Evolutionary conservation across 2,113 vertebrate genomes (phyloP), one percentile per base, ranked within the genome.

Genomic region (Oncorhynchus kisutch): DNA sequence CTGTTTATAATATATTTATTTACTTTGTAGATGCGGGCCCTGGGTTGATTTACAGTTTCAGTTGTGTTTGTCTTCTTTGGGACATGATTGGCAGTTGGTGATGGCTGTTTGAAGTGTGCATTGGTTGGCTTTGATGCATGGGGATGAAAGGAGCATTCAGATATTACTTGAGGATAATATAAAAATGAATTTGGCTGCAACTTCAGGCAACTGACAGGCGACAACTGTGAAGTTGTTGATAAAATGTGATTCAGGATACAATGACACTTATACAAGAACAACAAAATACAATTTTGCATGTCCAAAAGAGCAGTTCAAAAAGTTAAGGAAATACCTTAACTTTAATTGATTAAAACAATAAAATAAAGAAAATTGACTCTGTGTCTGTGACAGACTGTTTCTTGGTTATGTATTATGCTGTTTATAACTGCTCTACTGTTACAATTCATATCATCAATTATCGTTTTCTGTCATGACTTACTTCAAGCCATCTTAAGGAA

Each of bases 1-100:
- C 88, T 93, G 92, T 86, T 92, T 89, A 89, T 85, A 73, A 84
- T 93, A 88, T 85, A 72, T 89, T 86, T 86, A 89, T 90, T 92
- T 92, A 91, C 91, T 90, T 87, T 92, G 89, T 87, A 87, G 85
- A 89, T 87, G 83, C 78, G 78, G 22, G 83, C 84, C 77, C 76
- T 65, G 77, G 80, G 69, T 78, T 89, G 88, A 91, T 91, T 88
- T 87, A 85, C 88, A 90, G 90, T 89, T 89, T 90, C 82, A 87
- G 80, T 77, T 69, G 85, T 84, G 88, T 89, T 92, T 89, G 90
- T 91, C 88, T 88, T 90, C 85, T 90, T 90, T 67, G 84, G 85
- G 82, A 82, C 86, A 81, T 91, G 91, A 92, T 88, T 93, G 92
- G 88, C 91, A 90, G 78, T 88, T 75, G 69, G 75, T 76, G 89